Evolutionary conservation across 2,797 vertebrate genomes (phyloP).

Genomic region (Botia kubotai): DNA sequence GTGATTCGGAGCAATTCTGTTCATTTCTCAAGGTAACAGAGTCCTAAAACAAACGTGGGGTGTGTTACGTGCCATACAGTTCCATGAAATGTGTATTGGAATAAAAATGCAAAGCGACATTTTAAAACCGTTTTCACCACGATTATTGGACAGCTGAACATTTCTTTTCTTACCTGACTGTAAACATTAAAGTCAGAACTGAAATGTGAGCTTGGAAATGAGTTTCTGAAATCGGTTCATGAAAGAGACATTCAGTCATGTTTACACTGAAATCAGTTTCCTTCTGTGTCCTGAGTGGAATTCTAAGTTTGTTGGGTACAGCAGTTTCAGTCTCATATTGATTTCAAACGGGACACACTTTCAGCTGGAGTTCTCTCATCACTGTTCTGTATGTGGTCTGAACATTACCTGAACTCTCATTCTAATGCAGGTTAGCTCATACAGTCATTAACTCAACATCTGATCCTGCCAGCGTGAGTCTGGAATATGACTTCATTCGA

Average conservation of each 20-base stretch:
- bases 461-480: neutral
- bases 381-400: slow-evolving; percentile 20
- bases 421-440: slow-evolving; percentile 20
- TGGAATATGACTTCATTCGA: slow-evolving; percentile 1
- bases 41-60: no score
- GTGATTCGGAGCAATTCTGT: no score
- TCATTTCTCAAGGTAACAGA: no score
- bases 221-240: neutral
- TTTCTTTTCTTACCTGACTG: no score
- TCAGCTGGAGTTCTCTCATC: neutral
- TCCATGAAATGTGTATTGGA: no score
- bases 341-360: neutral
- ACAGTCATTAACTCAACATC: slow-evolving; percentile 31
- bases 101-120: no score
- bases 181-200: no score
- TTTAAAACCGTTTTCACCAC: no score
- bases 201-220: neutral
- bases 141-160: no score
- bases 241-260: neutral
- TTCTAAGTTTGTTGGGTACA: neutral
- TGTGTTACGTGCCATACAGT: no score
- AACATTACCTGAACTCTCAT: slow-evolving; percentile 9
- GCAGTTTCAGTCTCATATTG: slow-evolving; percentile 1
- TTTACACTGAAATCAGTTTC: neutral
- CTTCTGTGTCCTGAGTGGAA: neutral